Evolutionary conservation across 2,888 invertebrate genomes (phyloP), one percentile per base, ranked within the genome.

Genomic region (Cataglyphis albicans): DNA sequence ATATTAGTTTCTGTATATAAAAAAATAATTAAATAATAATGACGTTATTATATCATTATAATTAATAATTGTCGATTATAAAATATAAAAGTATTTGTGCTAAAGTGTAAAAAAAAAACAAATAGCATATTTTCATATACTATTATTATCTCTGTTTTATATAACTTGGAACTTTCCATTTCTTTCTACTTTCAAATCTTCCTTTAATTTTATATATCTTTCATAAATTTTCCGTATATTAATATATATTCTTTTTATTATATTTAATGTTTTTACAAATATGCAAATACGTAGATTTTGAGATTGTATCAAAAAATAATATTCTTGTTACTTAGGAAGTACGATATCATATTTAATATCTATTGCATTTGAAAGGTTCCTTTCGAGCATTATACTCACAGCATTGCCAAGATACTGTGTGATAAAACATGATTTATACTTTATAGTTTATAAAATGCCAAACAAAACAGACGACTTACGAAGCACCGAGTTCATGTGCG

Each of bases 341-440:
- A 32, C 32, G 21, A 21, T 12, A 21, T 64, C 21, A 15, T 7
- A 12, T 38, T 64, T 21, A 38, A 64, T 52, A 52, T 52, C n/a
- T 25, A 59, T 35, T 12, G 21, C 10, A 3, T 25, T 18, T 41
- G 29, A 44, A 80, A 32, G 12, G 32, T 32, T 25, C 12, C 9
- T 52, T 52, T 57, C 18, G n/a, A 52, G 38, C 7, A 44, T 44
- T 35, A 41, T 38, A 32, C 32, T 29, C 29, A 48, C 61, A 25
- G 25, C 3, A 10, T 68, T 18, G 38, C 7, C 5, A 10, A 29
- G 70, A 61, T 52, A 68, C 29, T 63, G 35, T 48, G 35, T 48
- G 82, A 82, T 82, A 82, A 82, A 82, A 80, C 67, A 59, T 82
- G 78, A 82, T 82, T 67, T 68, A 61, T 63, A 75, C 32, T 25